A percentile compares a stretch with the other conserved stretches of the same genome.
These are phyloP conservation scores for Tokudaia tokunoshimensis DNA, from an alignment of 2,797 vertebrate genomes.

Conservation along the genomic window DNA sequence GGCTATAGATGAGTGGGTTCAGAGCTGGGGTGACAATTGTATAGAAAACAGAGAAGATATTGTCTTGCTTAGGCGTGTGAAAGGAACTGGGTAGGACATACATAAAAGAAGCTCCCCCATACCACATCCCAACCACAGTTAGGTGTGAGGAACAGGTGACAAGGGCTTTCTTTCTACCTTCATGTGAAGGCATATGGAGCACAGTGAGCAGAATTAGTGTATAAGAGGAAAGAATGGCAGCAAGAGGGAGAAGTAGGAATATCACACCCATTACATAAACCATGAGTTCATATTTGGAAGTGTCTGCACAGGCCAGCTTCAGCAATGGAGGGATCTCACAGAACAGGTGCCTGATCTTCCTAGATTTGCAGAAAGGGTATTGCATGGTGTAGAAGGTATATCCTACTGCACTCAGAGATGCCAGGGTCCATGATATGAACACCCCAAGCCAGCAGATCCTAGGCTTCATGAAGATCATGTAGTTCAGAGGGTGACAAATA, in stretches of 20 bases:
- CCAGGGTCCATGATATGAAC: constrained; percentile 65
- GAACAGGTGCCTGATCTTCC: constrained; percentile 68
- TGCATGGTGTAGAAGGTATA: constrained; percentile 72
- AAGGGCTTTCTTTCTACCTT: constrained; percentile 78
- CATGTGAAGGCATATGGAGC: constrained; percentile 68
- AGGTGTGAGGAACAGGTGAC: constrained; percentile 83
- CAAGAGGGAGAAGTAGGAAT: constrained; percentile 68
- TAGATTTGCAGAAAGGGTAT: constrained; percentile 69
- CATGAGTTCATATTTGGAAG: constrained; percentile 71
- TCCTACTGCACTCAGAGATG: constrained; percentile 53
- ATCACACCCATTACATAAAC: constrained; percentile 69
- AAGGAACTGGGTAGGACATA: constrained; percentile 74
- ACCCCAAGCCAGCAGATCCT: constrained; percentile 66
- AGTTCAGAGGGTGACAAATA: constrained; percentile 83
- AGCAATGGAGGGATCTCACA: constrained; percentile 77
- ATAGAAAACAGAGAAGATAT: constrained; percentile 78
- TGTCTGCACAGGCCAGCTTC: constrained; percentile 76
- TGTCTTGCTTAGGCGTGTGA: constrained; percentile 69
- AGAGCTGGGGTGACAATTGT: constrained; percentile 75
- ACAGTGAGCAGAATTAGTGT: constrained; percentile 68
- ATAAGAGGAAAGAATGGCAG: constrained; percentile 74
- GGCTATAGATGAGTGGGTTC: constrained; percentile 78
- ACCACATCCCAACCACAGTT: constrained; percentile 79
- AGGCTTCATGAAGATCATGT: constrained; percentile 73
- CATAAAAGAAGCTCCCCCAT: constrained; percentile 66